Evolutionary conservation across 2,797 vertebrate species (phyloP), one percentile per base, ranked within the genome.

Genomic region (Tiaroga cobitis): DNA sequence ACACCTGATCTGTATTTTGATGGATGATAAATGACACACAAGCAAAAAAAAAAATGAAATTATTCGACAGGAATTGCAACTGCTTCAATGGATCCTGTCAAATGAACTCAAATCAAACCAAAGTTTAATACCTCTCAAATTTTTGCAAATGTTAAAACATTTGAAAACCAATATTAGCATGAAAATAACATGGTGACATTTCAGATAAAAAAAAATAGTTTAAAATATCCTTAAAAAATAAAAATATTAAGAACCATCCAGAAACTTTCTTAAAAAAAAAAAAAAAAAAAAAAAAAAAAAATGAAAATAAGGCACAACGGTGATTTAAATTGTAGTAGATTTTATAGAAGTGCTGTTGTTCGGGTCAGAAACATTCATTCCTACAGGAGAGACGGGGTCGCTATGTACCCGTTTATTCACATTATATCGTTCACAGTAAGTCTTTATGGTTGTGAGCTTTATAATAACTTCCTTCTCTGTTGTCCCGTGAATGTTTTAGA

Each of bases 391-490:
- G 26, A 61, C 49, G 7, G n/a, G 59, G 80, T 69, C 19, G 41
- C 68, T 15, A 5, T 16, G 7, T 24, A 15, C 49, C n/a, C 72
- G 61, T 6, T 18, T 43, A 41, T 86, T 88, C 85, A 86, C 87
- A 81, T 88, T 88, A 74, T 2, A 49, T 86, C 9, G 0, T 84
- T 88, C 84, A 88, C 87, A 84, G 87, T 88, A 32, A 8, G 24
- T 19, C 76, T 86, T 51, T 51, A 74, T 67, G 41, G 4, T 32
- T 21, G 19, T 21, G 54, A 73, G 51, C 7, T 80, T 37, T 37
- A 54, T 10, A 49, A 51, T 24, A 32, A 54, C 29, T 34, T 39
- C 24, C 29, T 39, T 54, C 34, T 73, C 54, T 63, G 16, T n/a
- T 26, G 1, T 41, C 8, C 8, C 2, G 54, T 41, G 70, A 65